Base-by-base conservation (phyloP, 2,888 invertebrate species). In the Taenaris catops region DNA sequence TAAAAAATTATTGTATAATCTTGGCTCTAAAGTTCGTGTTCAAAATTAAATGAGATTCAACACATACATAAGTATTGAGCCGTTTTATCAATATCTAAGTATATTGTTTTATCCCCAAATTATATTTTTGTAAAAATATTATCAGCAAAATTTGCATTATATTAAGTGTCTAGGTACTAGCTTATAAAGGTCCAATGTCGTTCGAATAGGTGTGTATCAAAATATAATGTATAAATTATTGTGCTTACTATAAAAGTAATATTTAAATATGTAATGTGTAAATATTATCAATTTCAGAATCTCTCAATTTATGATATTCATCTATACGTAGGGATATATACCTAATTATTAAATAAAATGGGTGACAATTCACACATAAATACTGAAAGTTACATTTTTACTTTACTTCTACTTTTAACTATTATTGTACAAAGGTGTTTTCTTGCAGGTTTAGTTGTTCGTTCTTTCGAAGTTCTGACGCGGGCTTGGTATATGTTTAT, bases 81-180 rank as follows among this genome's bases (percentile, higher is more conserved):
- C 53, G 44, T 54, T 52, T 57, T 59, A 59, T 43, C 43, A 44
- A 38, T 33, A 36, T 46, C 44, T 45, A 43, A 49, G 48, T 43
- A 37, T 52, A 55, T 52, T 53, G 52, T 61, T 60, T 58, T 55
- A 61, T 54, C 58, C 56, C 59, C 61, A 74, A 72, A 73, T 72
- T 66, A 78, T 83, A 83, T 83, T 83, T 83, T 83, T 83, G 80
- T 83, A 83, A 70, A 76, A 64, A 66, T 76, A 63, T 81, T 78
- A 62, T 69, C 62, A 63, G 68, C 67, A 58, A 54, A 58, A 55
- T 62, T 56, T 69, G 67, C 67, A 64, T 63, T 60, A 57, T 53
- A 51, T 52, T 58, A 63, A 66, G 62, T 58, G 55, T 62, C 62
- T 53, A 56, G 51, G 47, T 58, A 46, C 51, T 52, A 60, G 51